A percentile compares a stretch with the other conserved stretches of the same genome.
Evolutionary conservation across 2,113 vertebrate species (phyloP).

Genomic region (Eira barbara): DNA sequence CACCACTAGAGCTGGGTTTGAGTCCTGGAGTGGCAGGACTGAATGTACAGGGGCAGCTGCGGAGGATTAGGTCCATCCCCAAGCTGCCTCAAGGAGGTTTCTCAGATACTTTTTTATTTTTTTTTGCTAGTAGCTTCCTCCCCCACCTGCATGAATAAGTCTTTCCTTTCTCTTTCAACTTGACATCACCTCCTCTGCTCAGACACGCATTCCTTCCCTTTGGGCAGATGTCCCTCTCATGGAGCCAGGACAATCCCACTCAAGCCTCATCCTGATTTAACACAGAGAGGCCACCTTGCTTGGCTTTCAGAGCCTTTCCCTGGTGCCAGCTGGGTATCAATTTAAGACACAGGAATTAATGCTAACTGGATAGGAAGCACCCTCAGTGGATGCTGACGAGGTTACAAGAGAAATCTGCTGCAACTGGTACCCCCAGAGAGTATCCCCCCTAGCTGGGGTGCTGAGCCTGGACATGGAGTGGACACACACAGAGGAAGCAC

Average conservation of each 20-base stretch:
- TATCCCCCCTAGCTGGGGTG: not conserved
- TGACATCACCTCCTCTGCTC: too few relatives aligned
- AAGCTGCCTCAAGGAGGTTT: too few relatives aligned
- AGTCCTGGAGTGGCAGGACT: not conserved
- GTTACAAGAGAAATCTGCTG: fast-evolving
- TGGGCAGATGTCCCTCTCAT: not conserved
- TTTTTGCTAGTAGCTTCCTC: not conserved
- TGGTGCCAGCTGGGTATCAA: not conserved
- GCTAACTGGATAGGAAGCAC: not conserved
- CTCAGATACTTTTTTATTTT: not conserved
- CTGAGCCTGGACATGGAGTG: fast-evolving
- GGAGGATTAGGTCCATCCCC: not conserved
- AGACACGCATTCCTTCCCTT: not conserved
- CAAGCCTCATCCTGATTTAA: not conserved
- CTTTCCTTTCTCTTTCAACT: not conserved
- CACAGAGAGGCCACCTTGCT: not conserved
- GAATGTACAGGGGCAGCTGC: not conserved
- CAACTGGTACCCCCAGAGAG: fast-evolving
- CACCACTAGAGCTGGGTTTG: not conserved
- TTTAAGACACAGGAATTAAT: not conserved
- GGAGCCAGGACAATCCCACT: not conserved
- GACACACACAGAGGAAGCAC: not conserved
- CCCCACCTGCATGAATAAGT: not conserved
- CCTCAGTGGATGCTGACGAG: not conserved
- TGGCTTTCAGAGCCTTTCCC: not conserved